phyloP scores from a whole-genome alignment of 2,888 invertebrate species.

The Drosophila histrio region DNA sequence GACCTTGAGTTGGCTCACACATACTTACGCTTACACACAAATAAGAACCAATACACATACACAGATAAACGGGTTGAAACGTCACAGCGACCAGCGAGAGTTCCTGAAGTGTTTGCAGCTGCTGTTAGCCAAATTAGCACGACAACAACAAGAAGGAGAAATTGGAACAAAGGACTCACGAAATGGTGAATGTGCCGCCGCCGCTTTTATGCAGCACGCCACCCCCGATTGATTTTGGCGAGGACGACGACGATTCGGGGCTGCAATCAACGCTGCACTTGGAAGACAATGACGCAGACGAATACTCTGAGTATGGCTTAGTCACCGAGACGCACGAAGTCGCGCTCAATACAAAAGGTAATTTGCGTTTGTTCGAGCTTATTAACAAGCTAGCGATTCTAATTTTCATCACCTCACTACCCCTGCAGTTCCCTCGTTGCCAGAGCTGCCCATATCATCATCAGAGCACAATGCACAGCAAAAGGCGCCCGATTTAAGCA shows the following conservation, averaged over 20 bases:
- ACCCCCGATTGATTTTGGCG: constrained; percentile 85
- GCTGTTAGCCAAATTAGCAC: constrained; percentile 54
- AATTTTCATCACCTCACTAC: background rate
- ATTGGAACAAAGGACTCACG: constrained; percentile 59
- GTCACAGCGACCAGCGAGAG: constrained; percentile 44
- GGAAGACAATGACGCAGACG: constrained; percentile 81
- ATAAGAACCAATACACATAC: constrained; percentile 33
- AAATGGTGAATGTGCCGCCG: constrained; percentile 85
- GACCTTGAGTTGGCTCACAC: constrained; percentile 70
- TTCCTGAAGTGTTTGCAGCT: constrained; percentile 59
- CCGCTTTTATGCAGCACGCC: constrained; percentile 86
- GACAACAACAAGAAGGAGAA: constrained; percentile 25
- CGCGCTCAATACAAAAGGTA: constrained; percentile 55
- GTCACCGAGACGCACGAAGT: constrained; percentile 55
- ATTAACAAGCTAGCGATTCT: background rate
- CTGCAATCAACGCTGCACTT: constrained; percentile 72
- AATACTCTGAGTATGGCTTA: constrained; percentile 79
- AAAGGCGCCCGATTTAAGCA: constrained; percentile 44
- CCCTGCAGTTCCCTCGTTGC: constrained; percentile 21
- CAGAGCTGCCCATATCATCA: constrained; percentile 39
- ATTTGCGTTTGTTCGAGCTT: constrained; percentile 14
- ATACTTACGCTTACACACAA: constrained; percentile 24
- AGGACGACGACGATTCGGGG: constrained; percentile 84
- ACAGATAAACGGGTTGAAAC: constrained; percentile 60
- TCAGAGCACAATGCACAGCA: constrained; percentile 31